phyloP scores from a whole-genome alignment of 2,888 invertebrate genomes.

The Eulithis prunata region DNA sequence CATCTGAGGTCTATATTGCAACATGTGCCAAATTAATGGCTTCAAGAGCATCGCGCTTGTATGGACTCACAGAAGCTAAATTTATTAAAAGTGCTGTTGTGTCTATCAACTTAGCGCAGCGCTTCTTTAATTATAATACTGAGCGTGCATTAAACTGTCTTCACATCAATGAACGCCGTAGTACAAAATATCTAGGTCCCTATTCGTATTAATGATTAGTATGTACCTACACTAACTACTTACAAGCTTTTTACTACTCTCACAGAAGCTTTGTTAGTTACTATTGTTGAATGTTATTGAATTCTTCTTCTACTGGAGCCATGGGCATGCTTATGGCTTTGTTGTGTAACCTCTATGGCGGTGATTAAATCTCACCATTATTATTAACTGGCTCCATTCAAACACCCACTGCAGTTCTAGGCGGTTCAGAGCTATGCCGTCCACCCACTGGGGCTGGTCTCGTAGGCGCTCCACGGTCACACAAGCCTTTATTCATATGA shows the following conservation, averaged over 20 bases:
- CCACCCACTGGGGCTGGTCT: constrained; percentile 81
- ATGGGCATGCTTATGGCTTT: constrained; percentile 77
- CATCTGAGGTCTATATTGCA: constrained; percentile 68
- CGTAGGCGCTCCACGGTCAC: constrained; percentile 84
- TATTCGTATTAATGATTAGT: constrained; percentile 62
- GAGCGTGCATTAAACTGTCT: constrained; percentile 39
- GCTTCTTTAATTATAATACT: background rate
- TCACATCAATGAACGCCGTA: constrained; percentile 36
- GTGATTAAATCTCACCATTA: constrained; percentile 85
- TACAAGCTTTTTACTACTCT: constrained; percentile 63
- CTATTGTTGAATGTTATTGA: constrained; percentile 65
- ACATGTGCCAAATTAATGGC: constrained; percentile 75
- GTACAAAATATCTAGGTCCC: constrained; percentile 20
- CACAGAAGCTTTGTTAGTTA: constrained; percentile 74
- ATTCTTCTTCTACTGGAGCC: constrained; percentile 68
- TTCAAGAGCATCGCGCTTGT: constrained; percentile 53
- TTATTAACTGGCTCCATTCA: constrained; percentile 84
- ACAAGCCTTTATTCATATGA: constrained; percentile 75
- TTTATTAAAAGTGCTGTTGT: constrained; percentile 13
- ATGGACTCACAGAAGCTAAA: constrained; percentile 53
- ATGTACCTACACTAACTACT: constrained; percentile 60
- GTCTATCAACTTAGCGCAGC: too few relatives aligned
- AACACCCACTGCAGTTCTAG: constrained; percentile 82
- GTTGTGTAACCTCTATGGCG: constrained; percentile 81
- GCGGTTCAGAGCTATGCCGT: constrained; percentile 82